phyloP scores from a whole-genome alignment of 2,888 invertebrate species.

The Sinelater perroti region DNA sequence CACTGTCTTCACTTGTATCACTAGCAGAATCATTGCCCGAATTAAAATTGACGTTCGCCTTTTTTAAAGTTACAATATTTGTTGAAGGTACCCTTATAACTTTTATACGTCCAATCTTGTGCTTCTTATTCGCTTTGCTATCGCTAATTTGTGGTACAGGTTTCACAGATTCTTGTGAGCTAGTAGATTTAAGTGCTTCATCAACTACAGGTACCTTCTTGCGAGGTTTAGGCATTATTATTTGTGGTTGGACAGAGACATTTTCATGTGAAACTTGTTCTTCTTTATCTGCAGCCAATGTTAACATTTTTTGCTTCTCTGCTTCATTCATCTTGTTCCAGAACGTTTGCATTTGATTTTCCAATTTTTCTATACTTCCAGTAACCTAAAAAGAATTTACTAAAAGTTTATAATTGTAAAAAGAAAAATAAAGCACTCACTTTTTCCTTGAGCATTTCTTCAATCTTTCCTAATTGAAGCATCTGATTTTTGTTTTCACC shows the following conservation, averaged over 20 bases:
- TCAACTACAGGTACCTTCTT: background rate
- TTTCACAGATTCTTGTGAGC: background rate
- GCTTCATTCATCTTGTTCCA: slow-evolving; percentile 54
- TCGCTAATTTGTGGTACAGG: background rate
- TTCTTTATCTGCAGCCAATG: background rate
- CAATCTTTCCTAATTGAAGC: slow-evolving; percentile 36
- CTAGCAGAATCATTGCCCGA: slow-evolving; percentile 7
- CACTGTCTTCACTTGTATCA: slow-evolving; percentile 18
- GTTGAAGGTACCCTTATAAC: background rate
- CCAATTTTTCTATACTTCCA: slow-evolving; percentile 51
- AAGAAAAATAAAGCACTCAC: too few relatives aligned
- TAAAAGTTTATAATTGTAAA: background rate
- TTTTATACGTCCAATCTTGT: background rate
- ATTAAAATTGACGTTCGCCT: background rate
- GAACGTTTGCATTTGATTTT: slow-evolving; percentile 57
- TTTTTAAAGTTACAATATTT: background rate
- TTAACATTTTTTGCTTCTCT: slow-evolving; percentile 43
- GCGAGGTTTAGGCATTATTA: slow-evolving; percentile 14
- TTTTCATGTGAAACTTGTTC: background rate
- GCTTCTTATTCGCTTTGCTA: too few relatives aligned
- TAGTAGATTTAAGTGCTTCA: background rate
- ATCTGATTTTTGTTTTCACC: slow-evolving; percentile 27
- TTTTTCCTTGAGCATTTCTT: slow-evolving; percentile 45
- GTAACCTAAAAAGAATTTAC: slow-evolving; percentile 45
- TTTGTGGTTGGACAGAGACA: background rate